These are phyloP conservation scores for Holothuria leucospilota DNA, from an alignment of 53 echinoderm and acorn worm genomes.

Conservation along the genomic window DNA sequence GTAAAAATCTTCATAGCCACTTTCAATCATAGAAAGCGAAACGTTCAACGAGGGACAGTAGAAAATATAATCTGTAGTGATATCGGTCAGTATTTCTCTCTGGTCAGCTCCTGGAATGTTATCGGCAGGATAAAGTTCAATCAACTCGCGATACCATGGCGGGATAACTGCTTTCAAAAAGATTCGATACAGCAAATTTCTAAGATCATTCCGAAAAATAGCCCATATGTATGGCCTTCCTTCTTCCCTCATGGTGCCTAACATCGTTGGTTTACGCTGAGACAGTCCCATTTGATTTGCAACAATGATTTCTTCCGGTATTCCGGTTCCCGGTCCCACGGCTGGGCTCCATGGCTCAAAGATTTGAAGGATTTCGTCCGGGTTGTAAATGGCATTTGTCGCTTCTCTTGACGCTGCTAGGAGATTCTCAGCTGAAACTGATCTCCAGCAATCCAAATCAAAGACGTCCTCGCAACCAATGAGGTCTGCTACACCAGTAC, in stretches of 20 bases:
- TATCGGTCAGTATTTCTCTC: background rate
- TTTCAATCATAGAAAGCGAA: background rate
- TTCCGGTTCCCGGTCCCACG: conserved; percentile 27
- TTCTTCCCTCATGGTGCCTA: conserved; percentile 31
- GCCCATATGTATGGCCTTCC: background rate
- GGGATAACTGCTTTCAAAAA: conserved; percentile 2
- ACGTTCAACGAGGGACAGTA: background rate
- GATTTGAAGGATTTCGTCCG: conserved; percentile 36
- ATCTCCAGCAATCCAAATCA: background rate
- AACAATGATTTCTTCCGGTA: conserved; percentile 23
- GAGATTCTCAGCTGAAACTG: conserved; percentile 20
- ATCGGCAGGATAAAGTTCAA: background rate
- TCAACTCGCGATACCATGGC: background rate
- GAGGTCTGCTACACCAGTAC: too few relatives aligned
- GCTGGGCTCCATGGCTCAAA: conserved; percentile 46
- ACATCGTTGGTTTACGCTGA: background rate
- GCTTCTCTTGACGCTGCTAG: conserved; percentile 36
- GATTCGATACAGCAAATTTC: conserved; percentile 5
- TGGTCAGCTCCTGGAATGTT: background rate
- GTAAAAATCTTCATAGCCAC: background rate
- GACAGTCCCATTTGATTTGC: background rate
- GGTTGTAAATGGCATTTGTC: conserved; percentile 20
- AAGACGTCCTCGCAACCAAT: too few relatives aligned
- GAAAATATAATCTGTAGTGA: background rate
- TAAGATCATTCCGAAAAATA: background rate